Evolutionary conservation across 2,888 invertebrate genomes (phyloP).

Genomic region (Tetheella fluctuosa): DNA sequence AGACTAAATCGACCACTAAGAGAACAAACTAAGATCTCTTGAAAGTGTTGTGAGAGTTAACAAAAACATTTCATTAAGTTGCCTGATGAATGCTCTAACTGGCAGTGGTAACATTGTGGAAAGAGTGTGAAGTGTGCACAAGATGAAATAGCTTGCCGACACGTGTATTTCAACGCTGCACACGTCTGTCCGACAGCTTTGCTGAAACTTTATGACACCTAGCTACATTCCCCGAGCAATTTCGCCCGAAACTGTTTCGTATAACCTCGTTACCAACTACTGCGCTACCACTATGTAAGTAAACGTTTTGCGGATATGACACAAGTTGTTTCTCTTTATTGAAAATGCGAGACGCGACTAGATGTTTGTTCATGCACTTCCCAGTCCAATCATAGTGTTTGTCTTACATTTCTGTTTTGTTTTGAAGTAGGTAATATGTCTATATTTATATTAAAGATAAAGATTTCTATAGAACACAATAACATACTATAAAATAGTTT

Average conservation of each 20-base stretch:
- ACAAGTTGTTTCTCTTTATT: slow-evolving; percentile 72
- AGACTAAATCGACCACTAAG: not conserved
- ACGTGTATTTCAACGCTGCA: slow-evolving; percentile 66
- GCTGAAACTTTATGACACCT: slow-evolving; percentile 78
- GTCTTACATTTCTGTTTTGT: slow-evolving; percentile 6
- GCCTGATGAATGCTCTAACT: slow-evolving; percentile 19
- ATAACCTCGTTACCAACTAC: slow-evolving; percentile 77
- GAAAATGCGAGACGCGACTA: slow-evolving; percentile 58
- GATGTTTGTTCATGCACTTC: slow-evolving; percentile 11
- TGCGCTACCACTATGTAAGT: slow-evolving; percentile 62
- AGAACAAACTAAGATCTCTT: not conserved
- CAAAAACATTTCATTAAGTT: slow-evolving; percentile 11
- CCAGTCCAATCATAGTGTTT: slow-evolving; percentile 8
- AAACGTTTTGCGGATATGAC: slow-evolving; percentile 71
- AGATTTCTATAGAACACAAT: not conserved
- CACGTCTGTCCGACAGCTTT: slow-evolving; percentile 69
- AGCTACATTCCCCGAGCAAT: slow-evolving; percentile 73
- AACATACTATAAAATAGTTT: too few relatives aligned
- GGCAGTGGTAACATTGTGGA: slow-evolving; percentile 36
- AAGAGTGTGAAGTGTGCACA: slow-evolving; percentile 44
- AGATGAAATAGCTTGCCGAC: slow-evolving; percentile 63
- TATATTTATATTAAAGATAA: not conserved
- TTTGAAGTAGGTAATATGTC: slow-evolving; percentile 6
- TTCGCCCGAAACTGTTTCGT: slow-evolving; percentile 72
- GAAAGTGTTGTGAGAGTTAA: not conserved